phyloP scores from a whole-genome alignment of 2,113 vertebrate genomes.

The Oncorhynchus keta region DNA sequence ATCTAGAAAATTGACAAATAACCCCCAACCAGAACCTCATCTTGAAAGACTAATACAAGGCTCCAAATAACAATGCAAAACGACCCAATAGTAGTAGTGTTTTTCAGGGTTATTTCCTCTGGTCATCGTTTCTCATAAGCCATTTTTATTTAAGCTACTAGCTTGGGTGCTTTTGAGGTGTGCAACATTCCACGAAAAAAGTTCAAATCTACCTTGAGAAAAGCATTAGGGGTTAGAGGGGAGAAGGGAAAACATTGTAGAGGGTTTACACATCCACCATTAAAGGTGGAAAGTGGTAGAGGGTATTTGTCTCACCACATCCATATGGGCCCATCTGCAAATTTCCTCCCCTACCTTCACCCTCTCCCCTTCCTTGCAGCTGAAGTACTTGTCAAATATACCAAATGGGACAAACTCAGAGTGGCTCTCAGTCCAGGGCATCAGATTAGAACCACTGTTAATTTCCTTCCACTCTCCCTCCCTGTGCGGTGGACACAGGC shows the following conservation, averaged over 20 bases:
- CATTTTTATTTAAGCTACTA: no score
- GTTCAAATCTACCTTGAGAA: no score
- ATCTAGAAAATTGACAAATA: not conserved
- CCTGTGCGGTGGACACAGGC: not conserved
- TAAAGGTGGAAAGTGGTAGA: not conserved
- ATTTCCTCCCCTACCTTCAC: not conserved
- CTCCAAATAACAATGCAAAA: no score
- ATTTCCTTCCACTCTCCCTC: not conserved
- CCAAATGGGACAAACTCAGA: not conserved
- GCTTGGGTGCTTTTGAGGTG: no score
- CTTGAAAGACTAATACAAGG: no score
- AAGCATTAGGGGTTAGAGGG: not conserved
- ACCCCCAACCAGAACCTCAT: not conserved
- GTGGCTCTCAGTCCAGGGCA: not conserved
- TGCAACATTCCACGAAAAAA: no score
- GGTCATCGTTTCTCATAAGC: no score
- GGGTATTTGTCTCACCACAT: not conserved
- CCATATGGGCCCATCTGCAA: not conserved
- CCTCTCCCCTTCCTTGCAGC: not conserved
- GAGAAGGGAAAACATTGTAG: not conserved
- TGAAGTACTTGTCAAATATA: not conserved
- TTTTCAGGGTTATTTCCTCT: no score
- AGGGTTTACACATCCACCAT: not conserved
- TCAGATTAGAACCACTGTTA: conserved; percentile 9
- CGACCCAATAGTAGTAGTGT: no score